Conservation (phyloP, 1,140 invertebrate species). For the Aphis craccivora region DNA sequence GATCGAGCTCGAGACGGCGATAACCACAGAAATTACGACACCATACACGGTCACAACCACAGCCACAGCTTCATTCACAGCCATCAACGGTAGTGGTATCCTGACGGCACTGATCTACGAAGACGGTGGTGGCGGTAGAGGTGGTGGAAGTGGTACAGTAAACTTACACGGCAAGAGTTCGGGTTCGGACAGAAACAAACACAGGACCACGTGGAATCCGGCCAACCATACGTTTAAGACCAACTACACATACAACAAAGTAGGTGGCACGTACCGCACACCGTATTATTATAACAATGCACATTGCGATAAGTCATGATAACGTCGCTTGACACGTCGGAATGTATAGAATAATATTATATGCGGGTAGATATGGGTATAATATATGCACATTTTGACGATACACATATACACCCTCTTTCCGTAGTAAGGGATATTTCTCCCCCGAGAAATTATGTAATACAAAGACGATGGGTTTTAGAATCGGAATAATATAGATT, state of each 20-base stretch:
- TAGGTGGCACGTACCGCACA: neutral
- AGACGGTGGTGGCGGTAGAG: neutral
- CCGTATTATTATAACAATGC: neutral
- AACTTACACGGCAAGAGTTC: constrained; percentile 24
- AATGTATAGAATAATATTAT: no score
- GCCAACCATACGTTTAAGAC: neutral
- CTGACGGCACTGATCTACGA: neutral
- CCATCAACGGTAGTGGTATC: neutral
- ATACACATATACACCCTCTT: no score
- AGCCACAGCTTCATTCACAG: no score
- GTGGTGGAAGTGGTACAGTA: neutral
- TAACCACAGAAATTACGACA: neutral
- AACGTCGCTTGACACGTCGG: no score
- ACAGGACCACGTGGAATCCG: neutral
- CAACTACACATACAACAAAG: constrained; percentile 16
- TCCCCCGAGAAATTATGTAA: no score
- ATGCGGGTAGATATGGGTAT: no score
- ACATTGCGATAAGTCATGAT: no score
- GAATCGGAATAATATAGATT: no score
- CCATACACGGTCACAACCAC: neutral
- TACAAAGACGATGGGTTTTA: no score
- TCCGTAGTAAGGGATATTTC: no score
- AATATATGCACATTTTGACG: no score
- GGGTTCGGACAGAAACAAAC: constrained; percentile 15
- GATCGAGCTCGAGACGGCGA: neutral